These are phyloP conservation scores for Berghia stephanieae DNA, from an alignment of 1,140 invertebrate species.

Conservation along the genomic window DNA sequence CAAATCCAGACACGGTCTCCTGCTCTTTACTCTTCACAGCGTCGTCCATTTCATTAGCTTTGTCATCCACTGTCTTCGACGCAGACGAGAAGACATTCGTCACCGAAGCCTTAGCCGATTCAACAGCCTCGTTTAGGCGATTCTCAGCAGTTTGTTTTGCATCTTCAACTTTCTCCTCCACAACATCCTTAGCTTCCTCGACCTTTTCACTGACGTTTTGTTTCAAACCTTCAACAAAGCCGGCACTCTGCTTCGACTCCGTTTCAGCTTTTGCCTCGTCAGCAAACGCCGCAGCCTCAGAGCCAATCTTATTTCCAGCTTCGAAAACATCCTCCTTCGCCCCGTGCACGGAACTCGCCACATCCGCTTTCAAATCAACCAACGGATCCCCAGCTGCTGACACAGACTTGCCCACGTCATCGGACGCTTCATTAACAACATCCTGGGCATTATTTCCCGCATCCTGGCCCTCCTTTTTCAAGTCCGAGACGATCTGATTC, in stretches of 20 bases:
- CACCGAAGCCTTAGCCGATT: neutral
- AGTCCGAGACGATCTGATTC: too few relatives aligned
- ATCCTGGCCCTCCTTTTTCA: too few relatives aligned
- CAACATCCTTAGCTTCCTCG: neutral
- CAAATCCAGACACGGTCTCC: too few relatives aligned
- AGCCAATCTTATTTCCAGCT: neutral
- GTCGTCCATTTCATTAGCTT: neutral
- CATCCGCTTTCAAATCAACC: neutral
- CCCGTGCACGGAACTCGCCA: neutral
- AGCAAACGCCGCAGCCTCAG: neutral
- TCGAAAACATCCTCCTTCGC: neutral
- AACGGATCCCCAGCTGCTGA: too few relatives aligned
- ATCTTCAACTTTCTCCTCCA: neutral
- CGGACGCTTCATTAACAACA: neutral
- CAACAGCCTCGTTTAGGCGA: neutral
- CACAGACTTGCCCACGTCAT: too few relatives aligned
- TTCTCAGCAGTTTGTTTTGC: neutral
- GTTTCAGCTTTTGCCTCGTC: neutral
- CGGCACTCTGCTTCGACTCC: too few relatives aligned
- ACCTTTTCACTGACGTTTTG: neutral
- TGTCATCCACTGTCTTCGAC: neutral
- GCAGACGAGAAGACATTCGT: neutral
- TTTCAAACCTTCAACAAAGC: too few relatives aligned
- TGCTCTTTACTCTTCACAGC: neutral
- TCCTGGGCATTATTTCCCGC: neutral